Base-by-base conservation (phyloP, 2,797 vertebrate genomes). In the Myotis myotis region DNA sequence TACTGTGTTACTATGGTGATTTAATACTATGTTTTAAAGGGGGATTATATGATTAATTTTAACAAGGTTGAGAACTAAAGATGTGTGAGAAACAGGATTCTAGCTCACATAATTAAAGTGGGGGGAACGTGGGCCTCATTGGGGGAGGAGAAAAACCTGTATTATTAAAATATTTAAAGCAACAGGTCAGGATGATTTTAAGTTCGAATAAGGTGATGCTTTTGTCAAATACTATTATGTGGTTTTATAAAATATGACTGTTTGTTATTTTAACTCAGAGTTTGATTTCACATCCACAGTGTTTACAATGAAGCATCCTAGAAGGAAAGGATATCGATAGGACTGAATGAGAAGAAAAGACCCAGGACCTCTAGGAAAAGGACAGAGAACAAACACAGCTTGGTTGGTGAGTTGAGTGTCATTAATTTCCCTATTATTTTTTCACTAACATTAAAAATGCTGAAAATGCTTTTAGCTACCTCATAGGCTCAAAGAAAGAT, bases 21-120 rank as follows among this genome's bases (percentile, higher is more conserved):
- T 98, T 97, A 97, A 97, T 96, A 96, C 38, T 96, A 94, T 97
- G 97, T 98, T 98, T 98, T 98, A 98, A 97, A 98, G 96, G 93
- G 91, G 97, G 98, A 98, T 98, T 98, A 98, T 97, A 98, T 96
- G 98, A 98, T 98, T 98, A 98, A 98, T 98, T 98, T 98, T 98
- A 98, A 98, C 97, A 98, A 98, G 98, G 98, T 96, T 98, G 96
- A 97, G 95, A 97, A 97, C 93, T 97, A 95, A 98, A 95, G 1
- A 2, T 94, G 97, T 97, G 97, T 96, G 98, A 98, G 97, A 98
- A 98, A 98, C 22, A 96, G 90, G 95, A 97, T 96, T 96, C 60
- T 87, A 97, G 95, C 93, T 96, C 97, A 98, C 96, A 97, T 97
- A 98, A 98, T 98, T 98, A 98, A 97, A 98, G 97, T 96, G 95